phyloP scores from a whole-genome alignment of 2,797 vertebrate genomes.

The Varecia variegata region DNA sequence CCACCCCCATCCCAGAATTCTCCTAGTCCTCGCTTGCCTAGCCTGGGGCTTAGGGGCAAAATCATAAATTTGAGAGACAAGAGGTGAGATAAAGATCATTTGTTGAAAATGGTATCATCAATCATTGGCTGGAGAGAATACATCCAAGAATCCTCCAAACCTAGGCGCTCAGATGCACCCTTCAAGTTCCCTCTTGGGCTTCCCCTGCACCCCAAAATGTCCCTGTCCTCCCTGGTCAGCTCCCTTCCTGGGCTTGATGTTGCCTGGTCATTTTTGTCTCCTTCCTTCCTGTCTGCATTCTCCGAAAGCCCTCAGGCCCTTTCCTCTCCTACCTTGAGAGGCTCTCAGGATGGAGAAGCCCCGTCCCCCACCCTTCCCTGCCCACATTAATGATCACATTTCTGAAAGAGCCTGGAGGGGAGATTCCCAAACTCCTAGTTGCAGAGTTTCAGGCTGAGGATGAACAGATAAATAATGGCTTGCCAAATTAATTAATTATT shows the following conservation, averaged over 20 bases:
- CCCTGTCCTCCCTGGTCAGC: not conserved
- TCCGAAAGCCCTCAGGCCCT: not conserved
- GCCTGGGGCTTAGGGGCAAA: constrained; percentile 52
- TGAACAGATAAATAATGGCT: constrained; percentile 77
- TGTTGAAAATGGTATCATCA: constrained; percentile 72
- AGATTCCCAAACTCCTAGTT: constrained; percentile 68
- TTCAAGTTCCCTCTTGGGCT: not conserved
- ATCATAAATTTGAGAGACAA: constrained; percentile 76
- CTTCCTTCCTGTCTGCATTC: not conserved
- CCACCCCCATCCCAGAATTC: not conserved
- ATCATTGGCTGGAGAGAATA: constrained; percentile 54
- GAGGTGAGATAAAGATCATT: constrained; percentile 76
- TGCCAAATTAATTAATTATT: constrained; percentile 81
- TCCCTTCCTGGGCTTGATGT: not conserved
- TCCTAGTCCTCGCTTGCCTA: not conserved
- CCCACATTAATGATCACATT: constrained; percentile 51
- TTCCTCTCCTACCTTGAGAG: not conserved
- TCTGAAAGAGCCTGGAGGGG: constrained; percentile 68
- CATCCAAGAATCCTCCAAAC: constrained; percentile 54
- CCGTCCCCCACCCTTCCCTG: not conserved
- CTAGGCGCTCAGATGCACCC: not conserved
- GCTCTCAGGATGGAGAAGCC: not conserved
- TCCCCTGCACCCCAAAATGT: accelerated
- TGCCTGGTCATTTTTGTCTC: not conserved
- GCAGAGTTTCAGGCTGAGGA: constrained; percentile 62